A percentile compares a stretch with the other conserved stretches of the same genome.
phyloP scores from a whole-genome alignment of 2,888 invertebrate genomes.

The Thymelicus acteon region DNA sequence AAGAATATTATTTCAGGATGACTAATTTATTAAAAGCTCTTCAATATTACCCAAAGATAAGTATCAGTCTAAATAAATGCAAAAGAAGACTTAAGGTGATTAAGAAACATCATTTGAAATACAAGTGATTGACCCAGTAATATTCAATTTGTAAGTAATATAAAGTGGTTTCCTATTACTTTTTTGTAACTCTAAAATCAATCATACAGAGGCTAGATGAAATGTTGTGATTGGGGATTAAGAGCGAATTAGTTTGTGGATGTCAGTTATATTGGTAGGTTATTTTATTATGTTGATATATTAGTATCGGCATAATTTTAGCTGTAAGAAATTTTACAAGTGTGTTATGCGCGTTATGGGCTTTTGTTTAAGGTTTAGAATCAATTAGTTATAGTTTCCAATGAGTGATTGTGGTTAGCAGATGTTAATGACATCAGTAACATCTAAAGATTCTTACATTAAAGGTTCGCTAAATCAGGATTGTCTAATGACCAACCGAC shows the following conservation, averaged over 20 bases:
- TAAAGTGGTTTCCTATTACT: background rate
- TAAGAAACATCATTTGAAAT: background rate
- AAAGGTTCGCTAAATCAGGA: background rate
- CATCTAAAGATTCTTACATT: background rate
- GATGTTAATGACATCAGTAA: background rate
- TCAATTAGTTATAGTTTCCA: background rate
- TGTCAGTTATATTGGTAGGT: too few relatives aligned
- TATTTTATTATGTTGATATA: too few relatives aligned
- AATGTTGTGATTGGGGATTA: background rate
- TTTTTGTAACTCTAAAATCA: background rate
- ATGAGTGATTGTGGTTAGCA: background rate
- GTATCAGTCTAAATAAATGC: too few relatives aligned
- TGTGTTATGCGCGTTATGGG: background rate
- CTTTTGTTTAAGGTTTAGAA: background rate
- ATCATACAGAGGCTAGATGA: background rate
- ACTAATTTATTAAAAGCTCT: too few relatives aligned
- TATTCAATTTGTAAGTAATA: background rate
- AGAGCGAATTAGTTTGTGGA: too few relatives aligned
- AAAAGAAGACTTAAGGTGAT: too few relatives aligned
- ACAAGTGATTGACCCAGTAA: background rate
- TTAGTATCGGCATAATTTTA: too few relatives aligned
- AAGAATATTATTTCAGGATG: too few relatives aligned
- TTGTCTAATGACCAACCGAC: background rate
- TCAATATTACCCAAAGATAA: too few relatives aligned
- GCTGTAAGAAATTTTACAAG: too few relatives aligned